Conservation (phyloP, 2,888 invertebrate species). For the Agriopis aurantiaria region DNA sequence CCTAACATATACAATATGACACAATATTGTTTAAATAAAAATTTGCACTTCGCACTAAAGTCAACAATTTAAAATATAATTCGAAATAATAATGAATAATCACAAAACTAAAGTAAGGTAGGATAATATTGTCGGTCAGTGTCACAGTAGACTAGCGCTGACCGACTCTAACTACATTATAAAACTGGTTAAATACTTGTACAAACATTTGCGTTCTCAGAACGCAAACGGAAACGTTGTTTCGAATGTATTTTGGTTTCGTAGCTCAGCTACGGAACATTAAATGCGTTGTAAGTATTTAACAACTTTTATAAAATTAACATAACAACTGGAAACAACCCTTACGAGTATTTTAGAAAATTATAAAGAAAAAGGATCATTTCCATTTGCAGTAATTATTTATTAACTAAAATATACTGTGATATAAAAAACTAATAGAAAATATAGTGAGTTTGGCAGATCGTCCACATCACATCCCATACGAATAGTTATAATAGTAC, state of each 20-base stretch:
- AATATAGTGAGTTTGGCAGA: conserved; percentile 46
- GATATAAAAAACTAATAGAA: conserved; percentile 25
- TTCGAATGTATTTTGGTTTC: background rate
- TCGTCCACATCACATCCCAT: conserved; percentile 34
- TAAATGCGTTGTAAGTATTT: conserved; percentile 13
- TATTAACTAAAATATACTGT: conserved; percentile 26
- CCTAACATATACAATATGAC: conserved; percentile 68
- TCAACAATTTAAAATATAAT: conserved; percentile 67
- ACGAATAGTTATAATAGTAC: conserved; percentile 16
- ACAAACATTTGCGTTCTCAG: background rate
- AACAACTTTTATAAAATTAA: conserved; percentile 24
- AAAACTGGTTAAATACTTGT: conserved; percentile 21
- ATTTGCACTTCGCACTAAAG: conserved; percentile 59
- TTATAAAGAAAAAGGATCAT: conserved; percentile 11
- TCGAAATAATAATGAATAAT: conserved; percentile 53
- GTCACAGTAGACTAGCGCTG: conserved; percentile 53
- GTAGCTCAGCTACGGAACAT: background rate
- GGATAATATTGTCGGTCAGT: conserved; percentile 45
- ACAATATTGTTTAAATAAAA: conserved; percentile 58
- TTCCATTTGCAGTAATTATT: conserved; percentile 11
- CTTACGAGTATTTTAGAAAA: conserved; percentile 38
- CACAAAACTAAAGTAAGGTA: conserved; percentile 62
- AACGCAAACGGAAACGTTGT: conserved; percentile 1
- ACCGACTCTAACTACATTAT: conserved; percentile 34
- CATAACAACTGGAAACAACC: conserved; percentile 9